These are phyloP conservation scores for Miichthys miiuy DNA, from an alignment of 2,797 vertebrate species.

Conservation along the genomic window DNA sequence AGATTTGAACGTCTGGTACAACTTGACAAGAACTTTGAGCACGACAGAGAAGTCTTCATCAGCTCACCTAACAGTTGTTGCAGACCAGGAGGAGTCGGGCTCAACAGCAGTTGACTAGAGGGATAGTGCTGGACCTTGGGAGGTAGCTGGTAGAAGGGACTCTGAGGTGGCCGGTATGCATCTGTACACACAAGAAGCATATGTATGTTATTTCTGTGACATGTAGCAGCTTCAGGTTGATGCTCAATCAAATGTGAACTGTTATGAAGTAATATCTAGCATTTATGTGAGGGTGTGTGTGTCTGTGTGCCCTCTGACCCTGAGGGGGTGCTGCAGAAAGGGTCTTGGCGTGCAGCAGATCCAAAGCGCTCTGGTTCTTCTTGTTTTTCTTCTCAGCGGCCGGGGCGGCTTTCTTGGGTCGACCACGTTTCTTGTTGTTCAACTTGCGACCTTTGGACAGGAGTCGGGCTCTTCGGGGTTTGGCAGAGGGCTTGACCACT, in stretches of 20 bases:
- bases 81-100: constrained; percentile 93
- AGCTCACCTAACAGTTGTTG: constrained; percentile 95
- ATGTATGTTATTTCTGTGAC: neutral
- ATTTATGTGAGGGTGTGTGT: constrained; percentile 6
- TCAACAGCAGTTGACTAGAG: constrained; percentile 91
- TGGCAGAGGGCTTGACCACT: constrained; percentile 90
- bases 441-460: constrained; percentile 94
- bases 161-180: constrained; percentile 95
- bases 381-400: constrained; percentile 91
- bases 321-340: constrained; percentile 92
- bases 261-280: neutral
- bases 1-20: neutral
- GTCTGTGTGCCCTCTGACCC: constrained; percentile 84
- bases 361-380: constrained; percentile 94
- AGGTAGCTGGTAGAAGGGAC: constrained; percentile 98
- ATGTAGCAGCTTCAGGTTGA: neutral
- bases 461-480: constrained; percentile 91
- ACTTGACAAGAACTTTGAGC: neutral
- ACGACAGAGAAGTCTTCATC: neutral
- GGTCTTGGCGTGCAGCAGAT: constrained; percentile 93
- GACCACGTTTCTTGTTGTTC: constrained; percentile 94
- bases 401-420: constrained; percentile 93
- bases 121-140: constrained; percentile 96
- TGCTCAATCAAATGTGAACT: neutral
- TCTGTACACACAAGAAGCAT: constrained; percentile 80